phyloP scores from a whole-genome alignment of 1,140 invertebrate genomes.

The Panagrolaimus sp. region DNA sequence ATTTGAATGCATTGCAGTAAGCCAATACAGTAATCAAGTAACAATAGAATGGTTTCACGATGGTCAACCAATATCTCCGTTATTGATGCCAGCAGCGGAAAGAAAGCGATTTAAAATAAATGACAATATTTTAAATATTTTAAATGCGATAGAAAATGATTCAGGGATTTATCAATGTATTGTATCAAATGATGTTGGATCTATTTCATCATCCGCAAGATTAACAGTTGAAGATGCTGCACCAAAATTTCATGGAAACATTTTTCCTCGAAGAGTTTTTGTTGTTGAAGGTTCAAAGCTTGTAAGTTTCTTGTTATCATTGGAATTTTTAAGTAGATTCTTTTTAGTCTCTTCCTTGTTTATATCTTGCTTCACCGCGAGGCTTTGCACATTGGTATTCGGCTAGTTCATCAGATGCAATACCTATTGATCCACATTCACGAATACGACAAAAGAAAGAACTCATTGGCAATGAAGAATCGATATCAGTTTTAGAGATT shows the following conservation, averaged over 20 bases:
- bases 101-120: constrained; percentile 26
- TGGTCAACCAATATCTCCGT: constrained; percentile 29
- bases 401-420: neutral
- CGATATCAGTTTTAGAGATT: constrained; percentile 20
- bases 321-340: neutral
- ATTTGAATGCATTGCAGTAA: constrained; percentile 25
- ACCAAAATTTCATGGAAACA: constrained; percentile 39
- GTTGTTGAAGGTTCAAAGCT: constrained; percentile 31
- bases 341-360: constrained; percentile 28
- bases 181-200: constrained; percentile 35
- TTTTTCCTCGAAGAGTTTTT: constrained; percentile 38
- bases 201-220: constrained; percentile 29
- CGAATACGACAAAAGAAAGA: neutral
- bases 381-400: constrained; percentile 31
- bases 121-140: constrained; percentile 23
- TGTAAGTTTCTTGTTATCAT: constrained; percentile 15
- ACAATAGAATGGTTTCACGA: constrained; percentile 40
- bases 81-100: constrained; percentile 30
- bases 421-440: neutral
- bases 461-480: constrained; percentile 10
- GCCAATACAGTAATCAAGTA: constrained; percentile 6
- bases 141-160: constrained; percentile 21
- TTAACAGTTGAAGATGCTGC: constrained; percentile 25
- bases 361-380: constrained; percentile 30
- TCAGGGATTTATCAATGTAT: constrained; percentile 39